A percentile compares a stretch with the other conserved stretches of the same genome.
Evolutionary conservation across 2,888 invertebrate species (phyloP).

Genomic region (Rotaria macrura): DNA sequence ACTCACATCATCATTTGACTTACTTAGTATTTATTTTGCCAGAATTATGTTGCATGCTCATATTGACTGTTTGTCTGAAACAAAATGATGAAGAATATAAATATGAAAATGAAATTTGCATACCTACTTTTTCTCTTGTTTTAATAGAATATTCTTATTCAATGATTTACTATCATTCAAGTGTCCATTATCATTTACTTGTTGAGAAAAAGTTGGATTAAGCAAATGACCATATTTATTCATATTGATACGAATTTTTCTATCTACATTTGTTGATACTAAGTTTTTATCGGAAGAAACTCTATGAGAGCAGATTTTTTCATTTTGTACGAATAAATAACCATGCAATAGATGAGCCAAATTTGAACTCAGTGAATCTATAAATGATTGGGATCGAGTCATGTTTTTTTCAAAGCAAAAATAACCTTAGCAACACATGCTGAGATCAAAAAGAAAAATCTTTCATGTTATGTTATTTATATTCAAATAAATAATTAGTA

Average conservation of each 20-base stretch:
- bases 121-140: neutral
- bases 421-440: neutral
- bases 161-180: neutral
- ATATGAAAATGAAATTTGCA: too few species aligned
- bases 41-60: too few species aligned
- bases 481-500: too few species aligned
- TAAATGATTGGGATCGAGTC: neutral
- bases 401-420: neutral
- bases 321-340: neutral
- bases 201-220: neutral
- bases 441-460: neutral
- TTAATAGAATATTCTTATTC: neutral
- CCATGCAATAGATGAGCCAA: neutral
- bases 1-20: neutral
- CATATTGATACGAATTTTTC: neutral
- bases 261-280: too few species aligned
- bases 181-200: neutral
- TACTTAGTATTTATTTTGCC: neutral
- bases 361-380: neutral
- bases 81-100: neutral
- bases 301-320: neutral
- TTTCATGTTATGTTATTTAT: too few species aligned
- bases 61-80: neutral
- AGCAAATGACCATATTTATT: neutral
- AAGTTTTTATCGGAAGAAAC: neutral